Evolutionary conservation across 1,140 invertebrate species (phyloP).

Genomic region (Palaemon carinicauda): DNA sequence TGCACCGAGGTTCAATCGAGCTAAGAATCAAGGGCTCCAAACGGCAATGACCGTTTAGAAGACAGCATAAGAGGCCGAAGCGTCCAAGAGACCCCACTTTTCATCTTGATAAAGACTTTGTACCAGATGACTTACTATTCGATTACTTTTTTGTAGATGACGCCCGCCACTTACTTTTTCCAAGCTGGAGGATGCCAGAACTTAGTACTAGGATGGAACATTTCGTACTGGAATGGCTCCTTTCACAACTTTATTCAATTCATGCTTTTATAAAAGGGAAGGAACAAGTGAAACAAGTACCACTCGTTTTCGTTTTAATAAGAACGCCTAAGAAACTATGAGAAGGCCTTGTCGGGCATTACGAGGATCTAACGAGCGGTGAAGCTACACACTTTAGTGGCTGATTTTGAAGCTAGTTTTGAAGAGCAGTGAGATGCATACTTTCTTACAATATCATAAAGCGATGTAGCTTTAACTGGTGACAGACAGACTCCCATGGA

Average conservation of each 20-base stretch:
- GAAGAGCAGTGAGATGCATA: background rate
- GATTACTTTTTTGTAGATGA: conserved; percentile 11
- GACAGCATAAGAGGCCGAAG: too few relatives aligned
- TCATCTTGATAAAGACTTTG: too few relatives aligned
- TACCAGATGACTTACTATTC: too few relatives aligned
- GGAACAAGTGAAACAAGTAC: background rate
- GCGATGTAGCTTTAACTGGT: conserved; percentile 12
- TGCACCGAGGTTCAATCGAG: too few relatives aligned
- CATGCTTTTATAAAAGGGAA: background rate
- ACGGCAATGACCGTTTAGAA: too few relatives aligned
- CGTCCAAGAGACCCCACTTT: too few relatives aligned
- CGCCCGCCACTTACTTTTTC: background rate
- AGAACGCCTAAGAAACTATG: background rate
- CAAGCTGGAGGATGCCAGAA: conserved; percentile 7
- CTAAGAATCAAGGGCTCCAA: too few relatives aligned
- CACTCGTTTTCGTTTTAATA: conserved; percentile 1
- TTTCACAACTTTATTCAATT: conserved; percentile 9
- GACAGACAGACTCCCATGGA: background rate
- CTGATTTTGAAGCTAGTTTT: conserved; percentile 25
- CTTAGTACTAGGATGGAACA: conserved; percentile 7
- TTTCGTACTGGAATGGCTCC: background rate
- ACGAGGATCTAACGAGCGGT: background rate
- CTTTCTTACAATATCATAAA: background rate
- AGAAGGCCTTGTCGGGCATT: background rate
- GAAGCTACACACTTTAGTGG: conserved; percentile 1